Evolutionary conservation across 1,140 invertebrate genomes (phyloP).

Genomic region (Sarcophaga peregrina): DNA sequence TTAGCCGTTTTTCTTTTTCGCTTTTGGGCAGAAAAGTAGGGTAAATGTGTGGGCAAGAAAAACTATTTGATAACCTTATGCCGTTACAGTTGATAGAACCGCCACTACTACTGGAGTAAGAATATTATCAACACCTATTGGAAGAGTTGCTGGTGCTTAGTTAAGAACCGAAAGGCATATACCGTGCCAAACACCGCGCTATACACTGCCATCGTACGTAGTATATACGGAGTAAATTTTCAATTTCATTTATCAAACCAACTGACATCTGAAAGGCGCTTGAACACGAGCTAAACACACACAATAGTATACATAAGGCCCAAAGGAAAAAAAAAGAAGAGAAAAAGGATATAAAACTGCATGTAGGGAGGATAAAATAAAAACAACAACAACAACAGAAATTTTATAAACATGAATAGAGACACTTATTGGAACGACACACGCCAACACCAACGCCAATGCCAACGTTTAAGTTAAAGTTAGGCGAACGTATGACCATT

Average conservation of each 20-base stretch:
- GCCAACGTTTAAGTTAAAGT: not conserved
- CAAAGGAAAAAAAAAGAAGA: not conserved
- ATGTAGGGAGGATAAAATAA: not conserved
- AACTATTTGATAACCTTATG: slow-evolving; percentile 37
- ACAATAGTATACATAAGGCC: not conserved
- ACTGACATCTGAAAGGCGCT: slow-evolving; percentile 28
- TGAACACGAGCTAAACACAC: slow-evolving; percentile 4
- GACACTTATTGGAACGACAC: not conserved
- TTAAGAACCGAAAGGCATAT: not conserved
- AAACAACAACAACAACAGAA: not conserved
- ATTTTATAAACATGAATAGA: too few relatives aligned
- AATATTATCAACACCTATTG: slow-evolving; percentile 6
- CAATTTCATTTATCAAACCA: slow-evolving; percentile 39
- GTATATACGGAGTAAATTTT: slow-evolving; percentile 8
- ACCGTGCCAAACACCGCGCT: too few relatives aligned
- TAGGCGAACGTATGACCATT: not conserved
- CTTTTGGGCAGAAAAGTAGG: too few relatives aligned
- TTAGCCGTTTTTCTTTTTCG: too few relatives aligned
- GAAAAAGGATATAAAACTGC: not conserved
- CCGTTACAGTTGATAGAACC: slow-evolving; percentile 27
- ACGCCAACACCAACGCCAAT: not conserved
- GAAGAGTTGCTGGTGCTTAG: not conserved
- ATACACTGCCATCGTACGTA: not conserved
- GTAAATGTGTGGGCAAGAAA: not conserved
- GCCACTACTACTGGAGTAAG: too few relatives aligned